phyloP scores from a whole-genome alignment of 2,113 vertebrate genomes.

The Eudorcas thomsonii region DNA sequence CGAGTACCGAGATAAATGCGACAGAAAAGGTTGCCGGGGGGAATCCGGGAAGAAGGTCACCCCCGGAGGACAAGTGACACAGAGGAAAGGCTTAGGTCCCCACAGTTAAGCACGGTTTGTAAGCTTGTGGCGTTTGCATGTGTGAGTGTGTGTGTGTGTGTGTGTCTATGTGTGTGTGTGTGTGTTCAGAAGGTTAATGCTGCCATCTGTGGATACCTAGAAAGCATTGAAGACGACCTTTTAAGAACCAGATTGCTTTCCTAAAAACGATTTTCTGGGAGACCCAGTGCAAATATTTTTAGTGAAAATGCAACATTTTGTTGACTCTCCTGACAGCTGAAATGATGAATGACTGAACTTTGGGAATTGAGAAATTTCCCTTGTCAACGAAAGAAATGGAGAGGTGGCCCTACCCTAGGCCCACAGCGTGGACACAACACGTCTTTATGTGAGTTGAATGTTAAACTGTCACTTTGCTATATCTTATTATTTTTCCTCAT shows the following conservation, averaged over 20 bases:
- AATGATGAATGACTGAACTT: background rate
- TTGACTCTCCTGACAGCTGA: background rate
- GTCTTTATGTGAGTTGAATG: background rate
- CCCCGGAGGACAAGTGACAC: background rate
- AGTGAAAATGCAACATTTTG: background rate
- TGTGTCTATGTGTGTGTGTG: background rate
- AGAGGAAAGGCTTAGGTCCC: background rate
- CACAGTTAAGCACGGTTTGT: fast-evolving
- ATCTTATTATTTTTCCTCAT: background rate
- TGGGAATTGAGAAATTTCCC: background rate
- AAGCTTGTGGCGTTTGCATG: fast-evolving
- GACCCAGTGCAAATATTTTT: background rate
- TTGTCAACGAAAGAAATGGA: fast-evolving
- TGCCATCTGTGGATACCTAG: background rate
- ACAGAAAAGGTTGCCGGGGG: fast-evolving
- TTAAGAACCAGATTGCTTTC: too few species aligned
- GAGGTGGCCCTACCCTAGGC: too few species aligned
- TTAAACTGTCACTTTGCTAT: fast-evolving
- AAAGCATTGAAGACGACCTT: fast-evolving
- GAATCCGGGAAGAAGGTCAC: too few species aligned
- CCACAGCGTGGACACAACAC: fast-evolving
- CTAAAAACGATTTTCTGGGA: background rate
- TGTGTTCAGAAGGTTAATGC: background rate
- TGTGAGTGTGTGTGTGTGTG: fast-evolving
- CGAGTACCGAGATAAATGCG: fast-evolving